Evolutionary conservation across 2,888 invertebrate genomes (phyloP).

Genomic region (Coenonympha glycerion): DNA sequence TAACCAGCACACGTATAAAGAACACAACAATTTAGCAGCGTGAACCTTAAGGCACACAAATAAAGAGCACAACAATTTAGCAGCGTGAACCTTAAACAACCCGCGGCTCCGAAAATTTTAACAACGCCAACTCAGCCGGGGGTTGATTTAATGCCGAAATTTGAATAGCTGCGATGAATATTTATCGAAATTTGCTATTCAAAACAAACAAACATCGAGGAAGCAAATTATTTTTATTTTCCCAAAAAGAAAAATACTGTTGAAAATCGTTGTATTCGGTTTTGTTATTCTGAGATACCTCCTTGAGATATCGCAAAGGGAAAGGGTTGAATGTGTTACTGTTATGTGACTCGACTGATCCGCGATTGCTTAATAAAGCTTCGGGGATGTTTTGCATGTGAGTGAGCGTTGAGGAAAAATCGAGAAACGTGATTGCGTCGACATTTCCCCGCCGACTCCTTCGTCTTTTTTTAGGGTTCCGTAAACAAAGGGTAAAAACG

Average conservation of each 20-base stretch:
- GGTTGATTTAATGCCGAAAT: conserved; percentile 18
- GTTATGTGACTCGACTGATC: conserved; percentile 15
- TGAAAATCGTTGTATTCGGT: background rate
- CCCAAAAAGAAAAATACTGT: background rate
- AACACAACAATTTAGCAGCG: conserved; percentile 26
- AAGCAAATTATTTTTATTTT: conserved; percentile 5
- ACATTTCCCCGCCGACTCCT: conserved; percentile 19
- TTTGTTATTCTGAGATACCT: conserved; percentile 2
- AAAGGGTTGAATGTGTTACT: conserved; percentile 20
- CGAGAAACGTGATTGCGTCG: conserved; percentile 24
- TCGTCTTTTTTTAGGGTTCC: conserved; percentile 22
- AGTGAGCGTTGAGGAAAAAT: conserved; percentile 17
- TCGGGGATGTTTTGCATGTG: conserved; percentile 12
- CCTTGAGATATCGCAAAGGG: conserved; percentile 9
- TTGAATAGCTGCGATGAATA: conserved; percentile 1
- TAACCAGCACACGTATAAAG: conserved; percentile 15
- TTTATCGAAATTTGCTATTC: background rate
- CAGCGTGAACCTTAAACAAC: conserved; percentile 26
- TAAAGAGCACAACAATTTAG: conserved; percentile 24
- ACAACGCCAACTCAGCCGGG: conserved; percentile 10
- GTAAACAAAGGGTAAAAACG: no score
- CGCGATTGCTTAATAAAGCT: conserved; percentile 22
- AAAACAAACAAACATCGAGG: background rate
- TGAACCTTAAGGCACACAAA: conserved; percentile 21
- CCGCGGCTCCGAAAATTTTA: conserved; percentile 17